A percentile compares a stretch with the other conserved stretches of the same genome.
These are phyloP conservation scores for Drosophila lacertosa DNA, from an alignment of 1,140 invertebrate species.

Conservation along the genomic window DNA sequence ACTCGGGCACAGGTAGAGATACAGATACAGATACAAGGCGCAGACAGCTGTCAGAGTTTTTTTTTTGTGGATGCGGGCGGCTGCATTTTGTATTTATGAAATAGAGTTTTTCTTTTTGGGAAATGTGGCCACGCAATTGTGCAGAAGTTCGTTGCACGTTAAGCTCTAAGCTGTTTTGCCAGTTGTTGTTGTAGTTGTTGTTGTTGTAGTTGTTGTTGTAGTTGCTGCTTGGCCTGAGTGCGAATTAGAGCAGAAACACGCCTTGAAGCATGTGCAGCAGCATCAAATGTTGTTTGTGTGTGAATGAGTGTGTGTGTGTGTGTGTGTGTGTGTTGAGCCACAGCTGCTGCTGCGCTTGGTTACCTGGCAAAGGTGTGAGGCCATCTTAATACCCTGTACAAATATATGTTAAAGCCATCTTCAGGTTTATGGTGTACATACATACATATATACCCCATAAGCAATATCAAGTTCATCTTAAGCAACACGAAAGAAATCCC, in stretches of 20 bases:
- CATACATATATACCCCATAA: no score
- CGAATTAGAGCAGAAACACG: constrained; percentile 81
- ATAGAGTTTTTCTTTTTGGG: constrained; percentile 41
- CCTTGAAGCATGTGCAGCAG: constrained; percentile 69
- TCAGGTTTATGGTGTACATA: no score
- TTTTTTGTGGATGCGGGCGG: constrained; percentile 70
- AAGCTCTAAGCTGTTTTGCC: background rate
- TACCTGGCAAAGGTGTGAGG: constrained; percentile 17
- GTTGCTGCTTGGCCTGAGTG: constrained; percentile 60
- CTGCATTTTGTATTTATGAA: constrained; percentile 78
- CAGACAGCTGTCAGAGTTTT: constrained; percentile 28
- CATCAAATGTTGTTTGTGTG: constrained; percentile 38
- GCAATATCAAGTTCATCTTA: no score
- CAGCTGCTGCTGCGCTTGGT: constrained; percentile 32
- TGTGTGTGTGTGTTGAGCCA: constrained; percentile 10
- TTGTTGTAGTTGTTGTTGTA: constrained; percentile 14
- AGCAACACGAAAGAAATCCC: no score
- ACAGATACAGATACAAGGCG: background rate
- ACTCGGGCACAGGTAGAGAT: background rate
- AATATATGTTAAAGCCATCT: background rate
- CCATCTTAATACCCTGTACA: background rate
- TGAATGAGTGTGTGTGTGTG: constrained; percentile 25
- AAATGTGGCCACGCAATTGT: constrained; percentile 76
- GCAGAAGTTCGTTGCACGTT: constrained; percentile 58
- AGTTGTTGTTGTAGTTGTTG: constrained; percentile 17